Evolutionary conservation across 1,140 invertebrate genomes (phyloP).

Genomic region (Drosophila novamexicana): DNA sequence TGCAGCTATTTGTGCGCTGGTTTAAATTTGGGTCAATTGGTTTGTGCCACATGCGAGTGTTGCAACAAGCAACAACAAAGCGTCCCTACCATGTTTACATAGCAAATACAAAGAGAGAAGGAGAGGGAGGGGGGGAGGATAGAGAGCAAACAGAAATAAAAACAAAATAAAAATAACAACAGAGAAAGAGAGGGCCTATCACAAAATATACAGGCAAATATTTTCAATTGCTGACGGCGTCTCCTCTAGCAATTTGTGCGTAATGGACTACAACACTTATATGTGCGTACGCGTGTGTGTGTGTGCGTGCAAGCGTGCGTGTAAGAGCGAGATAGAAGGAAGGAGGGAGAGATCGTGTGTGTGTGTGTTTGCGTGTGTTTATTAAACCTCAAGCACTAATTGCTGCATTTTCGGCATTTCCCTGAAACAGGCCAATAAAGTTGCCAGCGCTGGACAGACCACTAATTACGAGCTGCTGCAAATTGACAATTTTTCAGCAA

Average conservation of each 20-base stretch:
- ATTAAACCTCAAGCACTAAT: slow-evolving; percentile 73
- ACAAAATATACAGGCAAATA: slow-evolving; percentile 56
- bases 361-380: slow-evolving; percentile 12
- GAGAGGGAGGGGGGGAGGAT: background rate
- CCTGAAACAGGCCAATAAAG: slow-evolving; percentile 43
- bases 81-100: slow-evolving; percentile 26
- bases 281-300: background rate
- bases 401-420: slow-evolving; percentile 59
- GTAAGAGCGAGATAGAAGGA: too few relatives aligned
- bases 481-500: slow-evolving; percentile 48
- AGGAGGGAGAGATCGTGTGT: background rate
- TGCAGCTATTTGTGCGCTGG: slow-evolving; percentile 70
- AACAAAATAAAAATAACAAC: slow-evolving; percentile 2
- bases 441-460: slow-evolving; percentile 28
- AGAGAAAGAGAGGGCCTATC: slow-evolving; percentile 22
- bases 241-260: slow-evolving; percentile 54
- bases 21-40: slow-evolving; percentile 81
- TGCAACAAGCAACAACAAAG: slow-evolving; percentile 32
- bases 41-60: slow-evolving; percentile 61
- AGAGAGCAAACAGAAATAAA: slow-evolving; percentile 17
- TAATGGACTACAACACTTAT: slow-evolving; percentile 52
- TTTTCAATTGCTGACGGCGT: slow-evolving; percentile 64
- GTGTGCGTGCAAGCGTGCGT: background rate
- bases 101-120: slow-evolving; percentile 6
- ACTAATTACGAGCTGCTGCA: slow-evolving; percentile 51